Percentiles rank a stretch among this genome's conserved stretches.
phyloP scores from a whole-genome alignment of 2,797 vertebrate species.

The Champsocephalus esox region DNA sequence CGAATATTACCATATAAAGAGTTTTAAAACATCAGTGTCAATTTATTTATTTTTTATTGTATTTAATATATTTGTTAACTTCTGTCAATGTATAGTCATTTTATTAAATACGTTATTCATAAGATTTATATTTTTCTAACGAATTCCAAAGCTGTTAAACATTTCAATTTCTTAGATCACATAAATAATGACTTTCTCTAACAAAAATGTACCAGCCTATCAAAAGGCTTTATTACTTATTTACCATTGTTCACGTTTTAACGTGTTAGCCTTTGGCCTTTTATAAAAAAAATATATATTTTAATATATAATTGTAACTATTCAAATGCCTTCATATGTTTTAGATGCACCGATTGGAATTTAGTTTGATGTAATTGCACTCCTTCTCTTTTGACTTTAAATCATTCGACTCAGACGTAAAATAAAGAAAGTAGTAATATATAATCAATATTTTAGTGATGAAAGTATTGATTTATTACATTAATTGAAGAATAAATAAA shows the following conservation, averaged over 20 bases:
- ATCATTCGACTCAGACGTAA: neutral
- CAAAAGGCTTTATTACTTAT: neutral
- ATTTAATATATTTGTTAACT: neutral
- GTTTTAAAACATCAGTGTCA: no score
- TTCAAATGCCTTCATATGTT: neutral
- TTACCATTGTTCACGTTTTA: neutral
- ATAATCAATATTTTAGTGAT: neutral
- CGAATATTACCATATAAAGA: no score
- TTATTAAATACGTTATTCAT: neutral
- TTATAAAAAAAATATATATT: neutral
- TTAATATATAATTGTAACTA: neutral
- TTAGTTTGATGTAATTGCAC: slow-evolving; percentile 3
- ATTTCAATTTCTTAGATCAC: neutral
- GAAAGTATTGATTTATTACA: neutral
- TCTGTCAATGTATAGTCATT: rapidly evolving
- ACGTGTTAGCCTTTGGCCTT: neutral
- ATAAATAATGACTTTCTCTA: slow-evolving; percentile 9
- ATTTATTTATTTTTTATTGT: neutral
- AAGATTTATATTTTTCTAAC: neutral
- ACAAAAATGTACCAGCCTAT: neutral
- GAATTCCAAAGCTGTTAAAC: slow-evolving; percentile 6
- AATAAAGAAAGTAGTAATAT: neutral
- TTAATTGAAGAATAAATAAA: neutral
- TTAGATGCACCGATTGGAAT: slow-evolving; percentile 1
- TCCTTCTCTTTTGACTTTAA: slow-evolving; percentile 24